Percentiles rank a stretch among this genome's conserved stretches.
Conservation (phyloP, 2,888 invertebrate genomes). For the Mythimna vitellina region DNA sequence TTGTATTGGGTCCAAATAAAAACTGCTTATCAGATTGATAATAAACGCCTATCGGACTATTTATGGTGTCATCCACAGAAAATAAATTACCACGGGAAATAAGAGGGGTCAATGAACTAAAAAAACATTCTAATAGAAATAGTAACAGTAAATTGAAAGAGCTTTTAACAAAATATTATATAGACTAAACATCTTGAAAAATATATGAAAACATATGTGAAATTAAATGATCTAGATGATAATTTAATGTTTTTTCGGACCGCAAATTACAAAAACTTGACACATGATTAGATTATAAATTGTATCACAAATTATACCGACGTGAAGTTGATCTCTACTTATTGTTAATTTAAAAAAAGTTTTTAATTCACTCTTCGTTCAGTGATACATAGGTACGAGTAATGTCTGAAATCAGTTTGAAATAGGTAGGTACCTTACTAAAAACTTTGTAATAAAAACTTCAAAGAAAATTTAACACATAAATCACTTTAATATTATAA, state of each 20-base stretch:
- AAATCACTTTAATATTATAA: background rate
- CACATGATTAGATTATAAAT: constrained; percentile 19
- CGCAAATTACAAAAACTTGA: background rate
- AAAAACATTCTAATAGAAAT: constrained; percentile 8
- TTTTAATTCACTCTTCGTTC: background rate
- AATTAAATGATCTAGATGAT: constrained; percentile 18
- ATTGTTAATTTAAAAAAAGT: constrained; percentile 4
- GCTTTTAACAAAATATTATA: constrained; percentile 3
- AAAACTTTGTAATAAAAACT: background rate
- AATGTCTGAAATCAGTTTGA: background rate
- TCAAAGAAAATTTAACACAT: background rate
- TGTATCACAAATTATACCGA: constrained; percentile 26
- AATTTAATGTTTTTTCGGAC: constrained; percentile 15
- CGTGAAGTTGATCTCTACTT: background rate
- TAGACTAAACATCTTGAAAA: constrained; percentile 35
- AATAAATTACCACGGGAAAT: constrained; percentile 12
- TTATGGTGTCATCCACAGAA: constrained; percentile 13
- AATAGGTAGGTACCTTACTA: background rate
- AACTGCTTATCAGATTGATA: constrained; percentile 28
- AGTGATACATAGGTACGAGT: background rate
- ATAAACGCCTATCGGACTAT: constrained; percentile 29
- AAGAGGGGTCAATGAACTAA: constrained; percentile 17
- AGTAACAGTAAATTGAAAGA: constrained; percentile 5
- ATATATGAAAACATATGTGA: background rate
- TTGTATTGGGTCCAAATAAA: constrained; percentile 7